Base-by-base conservation (phyloP, 23 tunicate species). In the Ciona savignyi region DNA sequence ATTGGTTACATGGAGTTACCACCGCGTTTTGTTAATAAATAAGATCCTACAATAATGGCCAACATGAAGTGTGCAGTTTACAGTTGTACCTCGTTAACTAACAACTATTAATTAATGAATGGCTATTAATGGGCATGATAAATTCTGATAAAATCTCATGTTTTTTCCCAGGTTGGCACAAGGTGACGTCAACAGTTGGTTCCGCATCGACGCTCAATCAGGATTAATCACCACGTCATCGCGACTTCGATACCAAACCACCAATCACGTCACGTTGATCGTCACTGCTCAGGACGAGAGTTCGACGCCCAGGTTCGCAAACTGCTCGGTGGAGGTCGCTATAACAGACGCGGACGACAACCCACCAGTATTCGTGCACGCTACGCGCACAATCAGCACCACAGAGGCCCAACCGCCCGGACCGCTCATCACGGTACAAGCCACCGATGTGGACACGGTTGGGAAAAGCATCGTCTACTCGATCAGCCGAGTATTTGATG, bases 311-410 rank as follows among this genome's bases (percentile, higher is more conserved):
- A 35, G 48, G 27, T 35, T 33, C 0, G 34, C 83, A 15, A 77
- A 34, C 68, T 65, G 78, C 19, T 24, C 76, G 0, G 74, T 93
- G 1, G 32, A 24, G 11, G 70, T 93, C 2, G 34, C 31, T 0
- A 78, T 93, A 3, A 62, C 48, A 3, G 95, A 80, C 66, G 89
- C 63, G 48, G 86, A 93, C 63, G 89, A 93, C 65, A 93, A 93
- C 34, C 65, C 81, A 34, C 98, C 98, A 9, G 48, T 25, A 0
- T 93, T 93, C 75, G 71, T 63, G 3, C 24, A 29, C 6, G 32
- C 66, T 24, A 34, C 33, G n/a, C 70, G 77, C 65, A 67, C 72
- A 34, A 78, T 75, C 34, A 65, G 35, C 20, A 0, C 66, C 6
- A 30, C 70, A 35, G 29, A 60, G 4, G 23, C 28, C 15, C 29